A percentile compares a stretch with the other conserved stretches of the same genome.
Conservation (phyloP, 2,888 invertebrate species). For the Melanargia galathea region DNA sequence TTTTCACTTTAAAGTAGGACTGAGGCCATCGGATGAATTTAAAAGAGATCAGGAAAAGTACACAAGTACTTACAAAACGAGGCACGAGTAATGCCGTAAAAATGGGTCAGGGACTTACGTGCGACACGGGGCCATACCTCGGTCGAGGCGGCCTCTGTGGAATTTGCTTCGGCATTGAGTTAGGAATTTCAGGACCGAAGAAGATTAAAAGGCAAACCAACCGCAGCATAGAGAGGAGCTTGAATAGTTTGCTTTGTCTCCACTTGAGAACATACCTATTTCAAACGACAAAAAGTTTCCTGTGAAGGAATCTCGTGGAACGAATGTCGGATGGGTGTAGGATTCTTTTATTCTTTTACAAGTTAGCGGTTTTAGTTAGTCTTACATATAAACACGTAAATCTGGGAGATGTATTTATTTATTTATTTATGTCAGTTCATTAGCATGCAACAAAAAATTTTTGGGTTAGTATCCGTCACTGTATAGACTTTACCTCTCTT, state of each 20-base stretch:
- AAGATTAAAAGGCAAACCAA: background rate
- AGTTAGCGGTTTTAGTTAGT: too few relatives aligned
- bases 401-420: too few relatives aligned
- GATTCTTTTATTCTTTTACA: too few relatives aligned
- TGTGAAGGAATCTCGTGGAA: too few relatives aligned
- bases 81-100: too few relatives aligned
- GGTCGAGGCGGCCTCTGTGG: constrained; percentile 10
- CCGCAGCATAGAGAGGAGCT: background rate
- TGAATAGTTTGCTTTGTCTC: background rate
- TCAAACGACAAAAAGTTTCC: background rate
- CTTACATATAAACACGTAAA: too few relatives aligned
- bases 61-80: too few relatives aligned
- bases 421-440: too few relatives aligned
- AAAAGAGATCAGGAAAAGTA: constrained; percentile 10
- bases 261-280: too few relatives aligned
- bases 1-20: background rate
- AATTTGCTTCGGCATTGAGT: constrained; percentile 1
- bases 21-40: constrained; percentile 6
- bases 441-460: too few relatives aligned
- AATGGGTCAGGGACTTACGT: constrained; percentile 7
- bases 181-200: background rate
- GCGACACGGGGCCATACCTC: background rate
- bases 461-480: too few relatives aligned
- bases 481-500: constrained; percentile 85
- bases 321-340: too few relatives aligned